phyloP scores from a whole-genome alignment of 92 coral and sea anemone genomes.

The Epizoanthus illoricatus region DNA sequence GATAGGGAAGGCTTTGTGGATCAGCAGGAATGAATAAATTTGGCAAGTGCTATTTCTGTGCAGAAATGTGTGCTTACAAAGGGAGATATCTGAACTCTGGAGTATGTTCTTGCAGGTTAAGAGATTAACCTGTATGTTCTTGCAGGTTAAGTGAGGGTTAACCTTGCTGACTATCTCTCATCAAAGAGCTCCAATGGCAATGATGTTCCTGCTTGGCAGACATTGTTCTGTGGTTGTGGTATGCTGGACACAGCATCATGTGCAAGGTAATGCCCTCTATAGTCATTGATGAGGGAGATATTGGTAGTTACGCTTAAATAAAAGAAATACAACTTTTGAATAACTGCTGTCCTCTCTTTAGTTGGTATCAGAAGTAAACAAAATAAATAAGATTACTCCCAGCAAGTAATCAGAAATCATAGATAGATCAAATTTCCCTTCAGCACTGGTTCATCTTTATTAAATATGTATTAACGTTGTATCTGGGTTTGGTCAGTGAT shows the following conservation, averaged over 20 bases:
- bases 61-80: not conserved
- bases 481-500: no score
- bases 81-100: conserved; percentile 18
- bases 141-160: conserved; percentile 39
- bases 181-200: conserved; percentile 26
- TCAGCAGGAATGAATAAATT: not conserved
- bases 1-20: not conserved
- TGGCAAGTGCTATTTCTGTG: not conserved
- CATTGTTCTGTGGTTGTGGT: conserved; percentile 28
- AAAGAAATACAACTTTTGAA: not conserved
- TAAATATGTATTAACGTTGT: no score
- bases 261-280: conserved; percentile 31
- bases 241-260: conserved; percentile 20
- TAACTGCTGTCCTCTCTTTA: not conserved
- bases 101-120: conserved; percentile 41
- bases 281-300: not conserved
- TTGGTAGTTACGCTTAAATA: not conserved
- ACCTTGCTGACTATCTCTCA: conserved; percentile 22
- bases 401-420: not conserved
- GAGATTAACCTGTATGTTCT: conserved; percentile 35
- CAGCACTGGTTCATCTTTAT: not conserved
- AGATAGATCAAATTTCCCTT: not conserved
- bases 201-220: conserved; percentile 35
- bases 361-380: not conserved
- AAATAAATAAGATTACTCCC: not conserved